Evolutionary conservation across 2,888 invertebrate species (phyloP).

Genomic region (Thereva unica): DNA sequence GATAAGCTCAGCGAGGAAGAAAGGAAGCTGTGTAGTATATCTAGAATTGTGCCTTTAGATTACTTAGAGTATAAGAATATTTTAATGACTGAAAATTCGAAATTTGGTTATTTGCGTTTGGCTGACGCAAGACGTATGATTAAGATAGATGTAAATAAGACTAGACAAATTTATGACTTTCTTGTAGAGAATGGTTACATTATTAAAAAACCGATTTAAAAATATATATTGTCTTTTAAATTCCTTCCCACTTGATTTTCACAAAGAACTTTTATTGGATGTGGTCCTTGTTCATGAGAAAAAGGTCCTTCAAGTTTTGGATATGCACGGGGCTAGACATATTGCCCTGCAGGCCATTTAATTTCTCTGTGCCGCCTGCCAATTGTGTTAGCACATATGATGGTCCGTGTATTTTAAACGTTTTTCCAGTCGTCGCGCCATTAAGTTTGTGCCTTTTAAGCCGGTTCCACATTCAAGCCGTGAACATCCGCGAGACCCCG

Average conservation of each 20-base stretch:
- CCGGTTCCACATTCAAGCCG: too few relatives aligned
- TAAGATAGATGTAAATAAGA: slow-evolving; percentile 93
- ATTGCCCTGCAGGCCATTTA: too few relatives aligned
- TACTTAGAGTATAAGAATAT: slow-evolving; percentile 78
- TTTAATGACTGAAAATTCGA: slow-evolving; percentile 75
- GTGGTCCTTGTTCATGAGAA: too few relatives aligned
- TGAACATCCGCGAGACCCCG: too few relatives aligned
- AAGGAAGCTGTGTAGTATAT: slow-evolving; percentile 74
- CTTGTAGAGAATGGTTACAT: slow-evolving; percentile 70
- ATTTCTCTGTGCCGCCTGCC: too few relatives aligned
- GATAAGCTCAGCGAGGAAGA: slow-evolving; percentile 73
- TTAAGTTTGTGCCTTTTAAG: too few relatives aligned
- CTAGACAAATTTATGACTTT: slow-evolving; percentile 83
- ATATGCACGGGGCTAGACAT: too few relatives aligned
- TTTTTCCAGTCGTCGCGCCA: too few relatives aligned
- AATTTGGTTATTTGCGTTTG: slow-evolving; percentile 72
- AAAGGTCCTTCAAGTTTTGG: too few relatives aligned
- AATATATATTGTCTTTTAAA: slow-evolving; percentile 1
- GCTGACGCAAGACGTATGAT: slow-evolving; percentile 81
- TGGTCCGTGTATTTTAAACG: too few relatives aligned
- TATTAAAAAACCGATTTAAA: slow-evolving; percentile 39
- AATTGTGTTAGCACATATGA: too few relatives aligned
- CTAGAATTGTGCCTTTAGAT: slow-evolving; percentile 75
- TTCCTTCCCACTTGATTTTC: background rate
- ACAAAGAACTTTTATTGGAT: slow-evolving; percentile 14